Base-by-base conservation (phyloP, 2,888 invertebrate genomes). In the Thecophora atra region DNA sequence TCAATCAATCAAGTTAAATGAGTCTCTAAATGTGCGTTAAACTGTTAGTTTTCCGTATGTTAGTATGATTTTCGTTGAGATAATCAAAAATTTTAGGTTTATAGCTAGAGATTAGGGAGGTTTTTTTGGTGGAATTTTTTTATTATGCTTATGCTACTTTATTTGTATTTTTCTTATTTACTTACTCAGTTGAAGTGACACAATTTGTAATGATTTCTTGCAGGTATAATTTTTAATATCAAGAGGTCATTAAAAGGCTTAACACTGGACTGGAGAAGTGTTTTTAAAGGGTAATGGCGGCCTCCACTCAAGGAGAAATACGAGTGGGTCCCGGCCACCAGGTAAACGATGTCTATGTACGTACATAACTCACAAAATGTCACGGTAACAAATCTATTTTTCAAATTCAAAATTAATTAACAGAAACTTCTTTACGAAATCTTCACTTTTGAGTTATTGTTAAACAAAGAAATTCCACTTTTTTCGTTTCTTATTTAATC, bases 301-400 rank as follows among this genome's bases (percentile, higher is more conserved):
- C 91, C 87, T 91, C 91, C 86, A 91, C 91, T 88, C 91, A 91
- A 88, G 91, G 91, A 88, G 91, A 91, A 89, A 91, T 91, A 88
- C 90, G 91, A 90, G 91, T 92, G 89, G 91, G 91, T 89, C 90
- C 91, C 87, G 91, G 90, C 87, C 92, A 91, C 89, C 92, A 92
- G 91, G 91, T 92, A 89, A 89, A 89, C 88, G 89, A 89, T 87
- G 88, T 89, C 88, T 89, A 89, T 89, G 89, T 89, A 89, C 89
- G 89, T 89, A 89, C 88, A 89, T 89, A 87, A 87, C 86, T 86
- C 87, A 87, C 85, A 86, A 85, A 85, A 85, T 82, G 82, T 86
- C 87, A 88, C 88, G 89, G 89, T 89, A 89, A 89, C 88, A 86
- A 84, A 71, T 78, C 76, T 73, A 66, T 72, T 76, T 75, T 73